These are phyloP conservation scores for Blomia tropicalis DNA, from an alignment of 2,888 invertebrate genomes.

Conservation along the genomic window DNA sequence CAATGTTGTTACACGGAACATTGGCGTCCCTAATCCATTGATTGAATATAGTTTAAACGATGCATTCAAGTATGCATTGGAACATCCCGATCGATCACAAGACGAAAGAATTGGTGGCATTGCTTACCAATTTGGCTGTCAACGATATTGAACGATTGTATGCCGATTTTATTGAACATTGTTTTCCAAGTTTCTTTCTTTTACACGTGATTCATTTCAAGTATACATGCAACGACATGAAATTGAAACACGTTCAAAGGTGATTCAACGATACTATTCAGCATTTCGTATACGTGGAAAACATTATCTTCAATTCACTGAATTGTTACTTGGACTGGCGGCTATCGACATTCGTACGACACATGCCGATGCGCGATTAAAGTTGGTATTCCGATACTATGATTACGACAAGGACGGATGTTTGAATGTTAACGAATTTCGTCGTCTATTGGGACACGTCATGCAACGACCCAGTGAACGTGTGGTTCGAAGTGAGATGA, in stretches of 20 bases:
- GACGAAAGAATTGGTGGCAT: background rate
- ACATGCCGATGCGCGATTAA: slow-evolving; percentile 49
- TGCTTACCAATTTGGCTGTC: background rate
- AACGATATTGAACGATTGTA: slow-evolving; percentile 19
- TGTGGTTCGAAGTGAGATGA: slow-evolving; percentile 2
- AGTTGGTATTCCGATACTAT: slow-evolving; percentile 50
- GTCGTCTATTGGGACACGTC: background rate
- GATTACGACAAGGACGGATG: slow-evolving; percentile 33
- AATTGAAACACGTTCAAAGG: background rate
- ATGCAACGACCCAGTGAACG: background rate
- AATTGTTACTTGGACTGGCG: slow-evolving; percentile 47
- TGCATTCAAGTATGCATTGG: background rate
- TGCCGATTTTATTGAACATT: slow-evolving; percentile 1
- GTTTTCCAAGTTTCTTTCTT: slow-evolving; percentile 20
- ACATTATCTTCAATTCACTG: slow-evolving; percentile 31
- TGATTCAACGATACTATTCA: background rate
- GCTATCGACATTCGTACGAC: slow-evolving; percentile 49
- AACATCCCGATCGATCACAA: background rate
- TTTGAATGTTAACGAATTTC: slow-evolving; percentile 1
- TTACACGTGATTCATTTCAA: slow-evolving; percentile 20
- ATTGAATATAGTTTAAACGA: slow-evolving; percentile 11
- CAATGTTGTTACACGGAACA: background rate
- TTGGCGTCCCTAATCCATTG: background rate
- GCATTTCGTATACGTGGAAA: slow-evolving; percentile 14
- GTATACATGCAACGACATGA: slow-evolving; percentile 22